These are phyloP conservation scores for Chanos chanos DNA, from an alignment of 2,797 vertebrate species.

Conservation along the genomic window DNA sequence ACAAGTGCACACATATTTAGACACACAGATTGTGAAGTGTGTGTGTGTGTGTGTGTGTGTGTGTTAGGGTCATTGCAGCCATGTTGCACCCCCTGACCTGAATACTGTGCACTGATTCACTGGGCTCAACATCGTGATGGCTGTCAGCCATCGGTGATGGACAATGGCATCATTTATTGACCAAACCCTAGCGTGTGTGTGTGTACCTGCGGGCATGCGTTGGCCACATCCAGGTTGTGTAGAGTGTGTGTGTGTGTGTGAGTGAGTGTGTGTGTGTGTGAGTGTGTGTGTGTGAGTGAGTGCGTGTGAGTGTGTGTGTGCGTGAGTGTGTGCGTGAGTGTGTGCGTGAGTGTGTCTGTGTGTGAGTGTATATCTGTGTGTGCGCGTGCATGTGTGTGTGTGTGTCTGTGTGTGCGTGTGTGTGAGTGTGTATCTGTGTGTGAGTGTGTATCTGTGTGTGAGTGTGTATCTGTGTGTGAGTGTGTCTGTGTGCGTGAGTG, in stretches of 20 bases:
- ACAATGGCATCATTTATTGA: too few relatives aligned
- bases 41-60: neutral
- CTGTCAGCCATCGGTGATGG: too few relatives aligned
- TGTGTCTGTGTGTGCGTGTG: neutral
- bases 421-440: neutral
- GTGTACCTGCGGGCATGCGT: too few relatives aligned
- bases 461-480: neutral
- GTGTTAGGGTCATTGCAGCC: conserved; percentile 2
- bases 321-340: neutral
- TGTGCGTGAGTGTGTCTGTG: neutral
- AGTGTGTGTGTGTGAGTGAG: neutral
- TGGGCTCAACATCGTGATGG: too few relatives aligned
- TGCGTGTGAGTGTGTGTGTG: neutral
- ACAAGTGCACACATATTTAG: neutral
- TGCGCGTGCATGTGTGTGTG: neutral
- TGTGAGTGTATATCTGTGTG: neutral
- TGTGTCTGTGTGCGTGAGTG: neutral
- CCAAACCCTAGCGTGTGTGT: too few relatives aligned
- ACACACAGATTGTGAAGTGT: neutral
- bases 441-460: neutral
- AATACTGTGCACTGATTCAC: too few relatives aligned
- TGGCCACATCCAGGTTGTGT: neutral
- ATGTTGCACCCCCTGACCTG: too few relatives aligned
- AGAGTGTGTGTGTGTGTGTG: neutral
- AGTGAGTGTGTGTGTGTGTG: too few relatives aligned